Conservation (phyloP, 2,797 vertebrate species). For the Ceyx erithaca region DNA sequence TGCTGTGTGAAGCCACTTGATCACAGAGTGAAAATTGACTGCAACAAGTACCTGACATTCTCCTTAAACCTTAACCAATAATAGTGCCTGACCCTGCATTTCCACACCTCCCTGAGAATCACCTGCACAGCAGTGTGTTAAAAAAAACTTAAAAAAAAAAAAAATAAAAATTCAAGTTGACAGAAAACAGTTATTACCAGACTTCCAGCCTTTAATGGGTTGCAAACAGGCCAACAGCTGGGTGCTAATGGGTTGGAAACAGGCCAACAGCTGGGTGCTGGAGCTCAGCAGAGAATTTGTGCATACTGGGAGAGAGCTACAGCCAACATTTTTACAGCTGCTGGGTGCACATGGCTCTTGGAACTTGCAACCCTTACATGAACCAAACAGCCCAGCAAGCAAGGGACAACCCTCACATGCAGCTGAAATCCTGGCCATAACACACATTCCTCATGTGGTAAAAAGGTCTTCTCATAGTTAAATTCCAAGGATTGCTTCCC, state of each 20-base stretch:
- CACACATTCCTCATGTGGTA: fast-evolving
- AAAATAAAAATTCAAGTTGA: background rate
- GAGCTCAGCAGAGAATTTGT: background rate
- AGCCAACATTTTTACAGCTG: background rate
- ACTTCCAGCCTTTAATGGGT: background rate
- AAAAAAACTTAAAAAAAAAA: background rate
- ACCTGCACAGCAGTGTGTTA: fast-evolving
- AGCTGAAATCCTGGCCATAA: background rate
- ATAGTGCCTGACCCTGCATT: fast-evolving
- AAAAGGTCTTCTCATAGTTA: background rate
- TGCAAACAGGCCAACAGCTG: background rate
- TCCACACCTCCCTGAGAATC: background rate
- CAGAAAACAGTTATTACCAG: background rate
- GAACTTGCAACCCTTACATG: background rate
- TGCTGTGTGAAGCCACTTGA: fast-evolving
- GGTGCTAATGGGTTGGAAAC: background rate
- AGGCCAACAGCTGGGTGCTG: background rate
- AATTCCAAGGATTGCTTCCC: background rate
- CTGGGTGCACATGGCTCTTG: background rate
- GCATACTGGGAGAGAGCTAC: background rate
- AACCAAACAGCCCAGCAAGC: fast-evolving
- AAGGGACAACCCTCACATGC: fast-evolving
- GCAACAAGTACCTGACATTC: background rate
- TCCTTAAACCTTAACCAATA: background rate
- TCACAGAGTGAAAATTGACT: background rate